A percentile compares a stretch with the other conserved stretches of the same genome.
Conservation (phyloP, 2,113 vertebrate species). For the Montifringilla adamsi region DNA sequence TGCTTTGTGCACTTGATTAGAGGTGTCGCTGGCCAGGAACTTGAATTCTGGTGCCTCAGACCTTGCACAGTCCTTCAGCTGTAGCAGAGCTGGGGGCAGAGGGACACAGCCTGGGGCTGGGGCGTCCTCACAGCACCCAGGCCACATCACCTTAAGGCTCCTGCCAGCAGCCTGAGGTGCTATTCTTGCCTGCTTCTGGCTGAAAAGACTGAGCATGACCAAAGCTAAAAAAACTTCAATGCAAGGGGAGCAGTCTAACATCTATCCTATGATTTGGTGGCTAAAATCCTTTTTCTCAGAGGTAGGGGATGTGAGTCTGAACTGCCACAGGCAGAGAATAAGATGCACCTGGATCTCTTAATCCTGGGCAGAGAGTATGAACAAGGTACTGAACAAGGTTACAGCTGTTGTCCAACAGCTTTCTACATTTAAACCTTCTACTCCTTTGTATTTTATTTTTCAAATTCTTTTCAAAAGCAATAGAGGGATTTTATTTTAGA, state of each 20-base stretch:
- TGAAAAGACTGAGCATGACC: neutral
- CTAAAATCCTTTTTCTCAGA: neutral
- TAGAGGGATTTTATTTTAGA: neutral
- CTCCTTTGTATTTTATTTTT: neutral
- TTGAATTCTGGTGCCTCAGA: neutral
- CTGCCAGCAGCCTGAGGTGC: neutral
- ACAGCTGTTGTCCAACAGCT: neutral
- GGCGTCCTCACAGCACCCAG: neutral
- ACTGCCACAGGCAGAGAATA: neutral
- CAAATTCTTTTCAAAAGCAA: neutral
- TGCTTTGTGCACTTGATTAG: neutral
- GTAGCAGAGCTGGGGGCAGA: neutral
- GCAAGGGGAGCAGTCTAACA: neutral
- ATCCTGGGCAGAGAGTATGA: neutral
- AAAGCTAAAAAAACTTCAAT: neutral
- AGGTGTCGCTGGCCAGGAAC: neutral
- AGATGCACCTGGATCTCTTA: neutral
- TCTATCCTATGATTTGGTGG: neutral
- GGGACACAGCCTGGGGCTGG: accelerated
- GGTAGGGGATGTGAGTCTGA: neutral
- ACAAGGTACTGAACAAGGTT: neutral
- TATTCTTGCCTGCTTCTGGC: neutral
- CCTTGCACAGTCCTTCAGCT: neutral
- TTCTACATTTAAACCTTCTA: neutral
- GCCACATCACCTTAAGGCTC: neutral